Evolutionary conservation across 1,140 invertebrate genomes (phyloP).

Genomic region (Drosophila nikananu): DNA sequence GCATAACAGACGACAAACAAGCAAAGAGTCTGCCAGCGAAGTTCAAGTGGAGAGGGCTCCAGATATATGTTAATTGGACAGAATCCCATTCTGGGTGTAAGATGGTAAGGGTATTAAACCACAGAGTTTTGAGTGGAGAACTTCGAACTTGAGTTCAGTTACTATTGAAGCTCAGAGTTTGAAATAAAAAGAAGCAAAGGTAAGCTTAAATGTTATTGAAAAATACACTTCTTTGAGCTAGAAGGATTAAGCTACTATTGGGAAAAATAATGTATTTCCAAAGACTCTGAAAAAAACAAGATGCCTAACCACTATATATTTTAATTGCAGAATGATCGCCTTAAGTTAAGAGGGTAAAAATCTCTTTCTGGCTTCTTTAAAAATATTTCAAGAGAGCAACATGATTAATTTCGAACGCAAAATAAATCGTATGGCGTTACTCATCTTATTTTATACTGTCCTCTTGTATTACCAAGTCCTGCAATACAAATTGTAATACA

Average conservation of each 20-base stretch:
- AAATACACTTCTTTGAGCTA: not conserved
- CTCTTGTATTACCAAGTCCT: too few species aligned
- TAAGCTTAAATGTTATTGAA: not conserved
- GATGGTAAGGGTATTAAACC: not conserved
- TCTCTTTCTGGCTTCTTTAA: too few species aligned
- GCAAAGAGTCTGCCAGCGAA: slow-evolving; percentile 7
- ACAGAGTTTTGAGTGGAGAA: too few species aligned
- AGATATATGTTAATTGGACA: slow-evolving; percentile 12
- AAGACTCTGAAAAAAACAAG: too few species aligned
- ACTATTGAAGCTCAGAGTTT: not conserved
- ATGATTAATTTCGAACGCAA: too few species aligned
- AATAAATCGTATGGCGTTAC: too few species aligned
- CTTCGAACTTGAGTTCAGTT: not conserved
- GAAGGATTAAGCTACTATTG: not conserved
- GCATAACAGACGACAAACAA: slow-evolving; percentile 27
- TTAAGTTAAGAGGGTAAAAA: too few species aligned
- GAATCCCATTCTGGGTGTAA: not conserved
- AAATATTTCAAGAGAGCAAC: too few species aligned
- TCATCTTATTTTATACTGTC: not conserved
- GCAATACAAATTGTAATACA: not conserved
- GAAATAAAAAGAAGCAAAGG: too few species aligned
- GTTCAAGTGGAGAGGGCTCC: slow-evolving; percentile 7
- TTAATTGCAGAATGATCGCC: too few species aligned
- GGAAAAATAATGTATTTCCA: not conserved
- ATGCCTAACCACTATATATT: too few species aligned